phyloP scores from a whole-genome alignment of 2,797 vertebrate species.

The Catharus ustulatus region DNA sequence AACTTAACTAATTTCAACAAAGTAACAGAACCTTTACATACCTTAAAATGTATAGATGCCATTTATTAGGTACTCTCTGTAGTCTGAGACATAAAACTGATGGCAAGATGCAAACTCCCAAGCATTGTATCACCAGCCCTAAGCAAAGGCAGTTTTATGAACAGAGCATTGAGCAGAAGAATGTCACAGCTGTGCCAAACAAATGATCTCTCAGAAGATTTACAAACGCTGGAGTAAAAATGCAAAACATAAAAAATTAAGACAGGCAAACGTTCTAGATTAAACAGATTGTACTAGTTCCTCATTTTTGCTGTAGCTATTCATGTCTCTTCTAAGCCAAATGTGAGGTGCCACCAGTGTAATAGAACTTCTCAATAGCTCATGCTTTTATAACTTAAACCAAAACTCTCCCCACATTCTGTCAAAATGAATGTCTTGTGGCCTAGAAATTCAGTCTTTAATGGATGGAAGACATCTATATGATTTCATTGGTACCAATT shows the following conservation, averaged over 20 bases:
- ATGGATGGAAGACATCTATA: background rate
- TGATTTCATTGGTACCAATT: background rate
- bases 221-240: background rate
- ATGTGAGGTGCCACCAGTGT: background rate
- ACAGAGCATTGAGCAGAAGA: background rate
- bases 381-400: background rate
- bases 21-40: background rate
- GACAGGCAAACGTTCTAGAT: background rate
- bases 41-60: background rate
- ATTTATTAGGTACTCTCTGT: background rate
- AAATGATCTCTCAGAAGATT: conserved; percentile 2
- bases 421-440: background rate
- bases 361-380: background rate
- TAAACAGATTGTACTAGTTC: background rate
- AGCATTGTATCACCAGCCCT: background rate
- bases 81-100: background rate
- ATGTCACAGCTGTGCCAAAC: background rate
- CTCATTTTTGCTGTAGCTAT: background rate
- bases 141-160: conserved; percentile 6
- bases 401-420: background rate
- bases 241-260: background rate
- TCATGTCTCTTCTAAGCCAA: background rate
- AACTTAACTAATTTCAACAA: background rate
- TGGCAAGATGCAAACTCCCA: background rate
- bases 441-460: background rate